Evolutionary conservation across 92 coral and sea anemone genomes (phyloP), one percentile per base, ranked within the genome.

Genomic region (Heteractis magnifica): DNA sequence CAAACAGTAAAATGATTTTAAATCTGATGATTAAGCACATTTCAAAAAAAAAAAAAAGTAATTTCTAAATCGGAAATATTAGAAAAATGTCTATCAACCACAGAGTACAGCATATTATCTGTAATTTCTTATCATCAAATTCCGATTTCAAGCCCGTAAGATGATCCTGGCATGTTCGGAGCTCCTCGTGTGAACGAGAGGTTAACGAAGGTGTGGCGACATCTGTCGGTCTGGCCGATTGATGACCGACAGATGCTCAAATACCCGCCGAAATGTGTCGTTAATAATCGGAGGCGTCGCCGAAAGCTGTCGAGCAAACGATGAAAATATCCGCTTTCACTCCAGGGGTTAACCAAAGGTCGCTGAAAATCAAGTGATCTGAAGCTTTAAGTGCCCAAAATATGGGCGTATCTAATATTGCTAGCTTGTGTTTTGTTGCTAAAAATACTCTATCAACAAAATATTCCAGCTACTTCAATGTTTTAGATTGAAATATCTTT

Each of bases 251-350:
- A 77, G 83, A 84, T 84, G 52, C 74, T 79, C 77, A 76, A 51
- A 12, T 19, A 51, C 11, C 79, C 76, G 78, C 71, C 82, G 88
- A 44, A 70, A 77, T 59, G 88, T 78, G 70, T 78, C 88, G 88
- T 75, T 68, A 65, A n/a, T 85, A 34, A 85, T 85, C 90, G 94
- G 83, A 82, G 94, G 94, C 83, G 94, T 86, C 79, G 83, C 91
- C 91, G 89, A 84, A 80, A 71, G 59, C 84, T 87, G 82, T 80
- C 88, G 87, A 74, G 48, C 0, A 13, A 19, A 55, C 78, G 64
- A 51, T 82, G 76, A 65, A 82, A 44, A 50, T 76, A 56, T 82
- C 86, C 86, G 86, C 51, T 82, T 82, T 75, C 48, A 81, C 84
- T 81, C 41, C 50, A 82, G 56, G 56, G 80, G 79, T 74, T 53